These are phyloP conservation scores for Congeria kusceri DNA, from an alignment of 2,888 invertebrate genomes.

Conservation along the genomic window DNA sequence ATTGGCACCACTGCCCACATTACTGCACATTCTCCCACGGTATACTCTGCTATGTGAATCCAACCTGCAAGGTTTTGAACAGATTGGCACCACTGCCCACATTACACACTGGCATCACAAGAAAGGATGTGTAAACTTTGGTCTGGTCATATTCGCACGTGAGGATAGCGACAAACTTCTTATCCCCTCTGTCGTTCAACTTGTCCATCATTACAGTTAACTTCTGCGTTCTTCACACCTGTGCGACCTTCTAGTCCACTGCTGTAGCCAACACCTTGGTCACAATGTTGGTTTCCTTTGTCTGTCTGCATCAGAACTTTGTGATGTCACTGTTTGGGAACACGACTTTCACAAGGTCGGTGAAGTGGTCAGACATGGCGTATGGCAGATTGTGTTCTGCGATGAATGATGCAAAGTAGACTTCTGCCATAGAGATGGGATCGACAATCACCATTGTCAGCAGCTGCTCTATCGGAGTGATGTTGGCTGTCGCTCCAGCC, in stretches of 20 bases:
- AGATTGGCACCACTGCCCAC: slow-evolving; percentile 33
- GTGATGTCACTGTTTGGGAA: slow-evolving; percentile 61
- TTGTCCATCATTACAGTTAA: slow-evolving; percentile 49
- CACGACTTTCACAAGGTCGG: slow-evolving; percentile 40
- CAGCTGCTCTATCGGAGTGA: not conserved
- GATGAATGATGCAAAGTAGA: slow-evolving; percentile 49
- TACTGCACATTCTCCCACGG: slow-evolving; percentile 24
- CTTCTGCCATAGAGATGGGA: slow-evolving; percentile 43
- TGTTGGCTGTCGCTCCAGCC: no score
- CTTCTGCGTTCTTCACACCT: slow-evolving; percentile 28
- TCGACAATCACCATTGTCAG: not conserved
- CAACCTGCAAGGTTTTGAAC: slow-evolving; percentile 23
- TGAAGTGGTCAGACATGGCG: slow-evolving; percentile 59
- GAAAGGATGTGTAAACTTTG: slow-evolving; percentile 31
- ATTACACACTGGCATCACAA: slow-evolving; percentile 49
- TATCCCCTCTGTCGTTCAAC: slow-evolving; percentile 38
- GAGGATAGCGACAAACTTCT: slow-evolving; percentile 49
- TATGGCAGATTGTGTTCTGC: slow-evolving; percentile 60
- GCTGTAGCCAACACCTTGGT: slow-evolving; percentile 32
- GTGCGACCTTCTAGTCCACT: slow-evolving; percentile 21
- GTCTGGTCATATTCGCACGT: slow-evolving; percentile 12
- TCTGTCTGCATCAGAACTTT: slow-evolving; percentile 54
- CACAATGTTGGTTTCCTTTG: slow-evolving; percentile 51
- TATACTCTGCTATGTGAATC: slow-evolving; percentile 9
- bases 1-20: slow-evolving; percentile 33